Evolutionary conservation across 1,140 invertebrate species (phyloP), one percentile per base, ranked within the genome.

Genomic region (Aradophagus sp.): DNA sequence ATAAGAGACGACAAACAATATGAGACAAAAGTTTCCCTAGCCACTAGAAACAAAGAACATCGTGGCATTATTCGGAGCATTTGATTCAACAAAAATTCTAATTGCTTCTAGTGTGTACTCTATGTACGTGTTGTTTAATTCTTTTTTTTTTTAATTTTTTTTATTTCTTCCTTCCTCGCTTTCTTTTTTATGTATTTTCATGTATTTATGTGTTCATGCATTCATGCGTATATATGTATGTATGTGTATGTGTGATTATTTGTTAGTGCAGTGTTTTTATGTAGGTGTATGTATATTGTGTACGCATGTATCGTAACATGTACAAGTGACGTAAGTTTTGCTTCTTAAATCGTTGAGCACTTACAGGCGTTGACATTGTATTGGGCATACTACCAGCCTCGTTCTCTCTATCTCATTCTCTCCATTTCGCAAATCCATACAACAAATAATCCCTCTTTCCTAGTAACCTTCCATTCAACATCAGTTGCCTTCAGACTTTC

Each of bases 1-100:
- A 63, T 63, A 71, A 70, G 58, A 70, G 44, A 63, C 45, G 52
- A 70, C 52, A 63, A 63, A 56, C 59, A 59, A 58, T 65, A 44
- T 52, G 47, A 67, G 55, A 61, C 48, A 61, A 68, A 68, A 61
- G 55, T 59, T 68, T 63, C 53, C 58, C 53, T 71, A 71, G 68
- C 68, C 68, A 72, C 68, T 61, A 63, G 59, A 72, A 72, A 72
- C 68, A 65, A 61, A 65, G 61, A 72, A 72, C 69, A 72, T 72
- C 55, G 69, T 72, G 69, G 69, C 69, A 62, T 63, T 67, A 59
- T 56, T 55, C 50, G 50, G 69, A 72, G 69, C 62, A 62, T 72
- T 72, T 39, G 50, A 59, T 68, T 68, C 55, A 72, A 72, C 55
- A 66, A 48, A 72, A 72, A 72, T 66, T 72, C 69, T 66, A 72